phyloP scores from a whole-genome alignment of 2,113 vertebrate genomes.

The Eolophus roseicapilla region DNA sequence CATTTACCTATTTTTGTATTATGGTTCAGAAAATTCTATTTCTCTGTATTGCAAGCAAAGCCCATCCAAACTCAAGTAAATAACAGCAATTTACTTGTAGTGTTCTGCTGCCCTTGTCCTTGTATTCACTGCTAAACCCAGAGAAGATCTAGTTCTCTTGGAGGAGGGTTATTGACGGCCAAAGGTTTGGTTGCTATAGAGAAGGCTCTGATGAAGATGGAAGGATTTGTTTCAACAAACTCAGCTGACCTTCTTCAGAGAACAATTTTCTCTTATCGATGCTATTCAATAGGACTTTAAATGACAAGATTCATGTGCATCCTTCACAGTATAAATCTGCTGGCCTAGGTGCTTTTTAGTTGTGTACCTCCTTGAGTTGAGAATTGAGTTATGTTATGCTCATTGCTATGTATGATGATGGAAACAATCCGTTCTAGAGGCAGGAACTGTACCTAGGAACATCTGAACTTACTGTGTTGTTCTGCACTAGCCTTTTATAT shows the following conservation, averaged over 20 bases:
- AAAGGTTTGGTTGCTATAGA: conserved; percentile 9
- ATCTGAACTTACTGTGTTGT: background rate
- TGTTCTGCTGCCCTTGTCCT: conserved; percentile 10
- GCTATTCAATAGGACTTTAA: conserved; percentile 19
- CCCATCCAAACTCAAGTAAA: background rate
- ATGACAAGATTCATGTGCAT: conserved; percentile 45
- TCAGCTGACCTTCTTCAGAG: conserved; percentile 25
- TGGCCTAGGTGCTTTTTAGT: background rate
- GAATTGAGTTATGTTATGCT: conserved; percentile 35
- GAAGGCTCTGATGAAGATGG: conserved; percentile 41
- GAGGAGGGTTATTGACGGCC: conserved; percentile 5
- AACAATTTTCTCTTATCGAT: conserved; percentile 41
- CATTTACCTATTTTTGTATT: conserved; percentile 19
- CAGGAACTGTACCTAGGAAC: background rate
- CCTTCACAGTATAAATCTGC: background rate
- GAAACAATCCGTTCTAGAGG: background rate
- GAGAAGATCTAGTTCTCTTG: background rate
- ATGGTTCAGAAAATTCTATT: background rate
- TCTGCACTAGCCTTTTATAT: background rate
- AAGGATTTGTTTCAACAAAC: conserved; percentile 59
- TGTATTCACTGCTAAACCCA: background rate
- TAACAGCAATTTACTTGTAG: conserved; percentile 20
- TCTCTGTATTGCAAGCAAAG: background rate
- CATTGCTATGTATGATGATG: background rate
- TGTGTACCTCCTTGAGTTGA: conserved; percentile 38